Base-by-base conservation (phyloP, 2,113 vertebrate species). In the Gymnobelideus leadbeateri region DNA sequence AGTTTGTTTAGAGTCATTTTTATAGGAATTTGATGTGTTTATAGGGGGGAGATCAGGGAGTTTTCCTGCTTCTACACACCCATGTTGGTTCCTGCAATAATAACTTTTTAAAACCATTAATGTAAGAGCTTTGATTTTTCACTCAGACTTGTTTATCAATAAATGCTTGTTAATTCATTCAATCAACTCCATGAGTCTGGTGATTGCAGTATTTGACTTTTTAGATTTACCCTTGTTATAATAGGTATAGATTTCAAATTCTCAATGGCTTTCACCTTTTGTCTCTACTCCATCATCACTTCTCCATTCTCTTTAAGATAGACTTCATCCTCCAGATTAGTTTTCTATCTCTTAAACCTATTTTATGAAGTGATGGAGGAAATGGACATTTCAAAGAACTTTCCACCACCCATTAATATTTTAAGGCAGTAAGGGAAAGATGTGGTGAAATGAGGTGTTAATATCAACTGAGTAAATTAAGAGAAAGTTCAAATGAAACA, bases 341-440 rank as follows among this genome's bases (percentile, higher is more conserved):
- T 25, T 92, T 5, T 93, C 53, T 23, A 89, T 92, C 49, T 46
- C 52, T 91, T 95, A 94, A 94, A 47, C 21, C 47, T 50, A 28
- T 49, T 89, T 95, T 91, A 55, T 31, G 16, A 95, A 94, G 26
- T 47, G 4, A 47, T 3, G 54, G 46, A 19, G 52, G 94, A 90
- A 25, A 31, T 91, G 51, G 43, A 57, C 52, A 50, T 5, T 90
- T 84, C 23, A 91, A 91, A 93, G 55, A 43, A 21, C n/a, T 37
- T 92, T 52, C 46, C 52, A 14, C 77, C 16, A 12, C 28, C 46
- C 93, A 21, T 54, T 8, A 53, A 49, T 1, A 11, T 26, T 95
- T 93, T 54, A 89, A 93, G 77, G 68, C 94, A 84, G 16, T 68
- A 89, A 92, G 77, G 54, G 52, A 61, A 19, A 57, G 1, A 1